A percentile compares a stretch with the other conserved stretches of the same genome.
Evolutionary conservation across 2,113 vertebrate species (phyloP).

Genomic region (Entelurus aequoreus): DNA sequence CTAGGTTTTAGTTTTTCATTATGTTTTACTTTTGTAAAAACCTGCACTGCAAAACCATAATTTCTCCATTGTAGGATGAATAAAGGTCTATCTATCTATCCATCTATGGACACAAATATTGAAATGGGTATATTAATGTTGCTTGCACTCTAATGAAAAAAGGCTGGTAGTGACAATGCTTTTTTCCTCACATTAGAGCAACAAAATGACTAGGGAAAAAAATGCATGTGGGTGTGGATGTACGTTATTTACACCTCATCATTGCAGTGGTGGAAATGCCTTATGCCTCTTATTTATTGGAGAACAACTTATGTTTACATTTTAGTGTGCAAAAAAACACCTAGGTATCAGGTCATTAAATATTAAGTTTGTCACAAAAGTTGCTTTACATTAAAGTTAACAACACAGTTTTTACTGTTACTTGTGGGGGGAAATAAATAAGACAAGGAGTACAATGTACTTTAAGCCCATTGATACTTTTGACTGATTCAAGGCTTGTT

Average conservation of each 20-base stretch:
- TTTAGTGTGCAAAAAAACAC: too few species aligned
- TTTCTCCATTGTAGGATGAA: too few species aligned
- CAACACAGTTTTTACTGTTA: too few species aligned
- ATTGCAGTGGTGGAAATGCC: constrained; percentile 1
- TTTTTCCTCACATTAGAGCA: not conserved
- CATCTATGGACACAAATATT: not conserved
- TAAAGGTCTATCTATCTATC: too few species aligned
- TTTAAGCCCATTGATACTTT: constrained; percentile 53
- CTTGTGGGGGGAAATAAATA: too few species aligned
- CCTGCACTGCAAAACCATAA: too few species aligned
- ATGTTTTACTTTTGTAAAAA: too few species aligned
- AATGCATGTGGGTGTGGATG: not conserved
- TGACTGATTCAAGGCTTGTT: constrained; percentile 29
- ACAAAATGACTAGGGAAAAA: not conserved
- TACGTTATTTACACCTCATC: not conserved
- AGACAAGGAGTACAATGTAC: not conserved
- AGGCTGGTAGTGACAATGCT: not conserved
- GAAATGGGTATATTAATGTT: not conserved
- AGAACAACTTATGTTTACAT: too few species aligned
- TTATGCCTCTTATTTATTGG: not conserved
- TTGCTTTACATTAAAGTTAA: too few species aligned
- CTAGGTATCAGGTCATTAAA: too few species aligned
- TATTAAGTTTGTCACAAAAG: too few species aligned
- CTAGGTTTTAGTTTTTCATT: too few species aligned
- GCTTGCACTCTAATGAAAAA: not conserved